Percentiles rank a stretch among this genome's conserved stretches.
These are phyloP conservation scores for Galeopterus variegatus DNA, from an alignment of 2,113 vertebrate genomes.

Conservation along the genomic window DNA sequence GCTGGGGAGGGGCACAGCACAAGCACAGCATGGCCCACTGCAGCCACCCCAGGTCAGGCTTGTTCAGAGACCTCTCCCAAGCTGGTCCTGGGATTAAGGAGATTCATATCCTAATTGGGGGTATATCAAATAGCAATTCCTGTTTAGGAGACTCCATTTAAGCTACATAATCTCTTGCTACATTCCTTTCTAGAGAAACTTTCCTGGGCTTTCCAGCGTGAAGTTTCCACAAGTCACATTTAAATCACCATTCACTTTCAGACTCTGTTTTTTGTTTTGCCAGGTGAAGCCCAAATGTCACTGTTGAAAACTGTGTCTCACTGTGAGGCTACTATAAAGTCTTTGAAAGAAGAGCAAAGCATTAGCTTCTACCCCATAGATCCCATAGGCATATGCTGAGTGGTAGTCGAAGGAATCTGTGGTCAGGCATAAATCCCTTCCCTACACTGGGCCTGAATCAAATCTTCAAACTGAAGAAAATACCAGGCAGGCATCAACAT, in stretches of 20 bases:
- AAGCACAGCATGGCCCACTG: no score
- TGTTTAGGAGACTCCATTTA: background rate
- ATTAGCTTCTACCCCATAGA: background rate
- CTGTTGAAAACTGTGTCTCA: background rate
- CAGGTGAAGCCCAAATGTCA: slow-evolving; percentile 30
- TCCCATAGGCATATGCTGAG: fast-evolving
- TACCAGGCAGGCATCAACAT: background rate
- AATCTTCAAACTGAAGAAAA: slow-evolving; percentile 8
- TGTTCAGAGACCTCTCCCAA: background rate
- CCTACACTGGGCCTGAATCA: background rate
- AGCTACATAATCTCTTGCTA: background rate
- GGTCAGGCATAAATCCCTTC: background rate
- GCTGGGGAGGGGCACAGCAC: background rate
- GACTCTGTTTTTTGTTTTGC: background rate
- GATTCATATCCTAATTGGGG: background rate
- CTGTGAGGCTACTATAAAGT: background rate
- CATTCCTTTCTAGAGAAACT: slow-evolving; percentile 4
- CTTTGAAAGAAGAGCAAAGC: slow-evolving; percentile 22
- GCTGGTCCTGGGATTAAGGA: background rate
- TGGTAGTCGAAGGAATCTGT: background rate
- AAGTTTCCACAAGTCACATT: background rate
- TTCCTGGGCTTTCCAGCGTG: background rate
- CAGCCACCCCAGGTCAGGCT: background rate
- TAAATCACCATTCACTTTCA: slow-evolving; percentile 40
- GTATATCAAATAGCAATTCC: slow-evolving; percentile 12